Percentiles rank a stretch among this genome's conserved stretches.
These are phyloP conservation scores for Dimorphilus gyrociliatus DNA, from an alignment of 2,888 invertebrate genomes.

Conservation along the genomic window DNA sequence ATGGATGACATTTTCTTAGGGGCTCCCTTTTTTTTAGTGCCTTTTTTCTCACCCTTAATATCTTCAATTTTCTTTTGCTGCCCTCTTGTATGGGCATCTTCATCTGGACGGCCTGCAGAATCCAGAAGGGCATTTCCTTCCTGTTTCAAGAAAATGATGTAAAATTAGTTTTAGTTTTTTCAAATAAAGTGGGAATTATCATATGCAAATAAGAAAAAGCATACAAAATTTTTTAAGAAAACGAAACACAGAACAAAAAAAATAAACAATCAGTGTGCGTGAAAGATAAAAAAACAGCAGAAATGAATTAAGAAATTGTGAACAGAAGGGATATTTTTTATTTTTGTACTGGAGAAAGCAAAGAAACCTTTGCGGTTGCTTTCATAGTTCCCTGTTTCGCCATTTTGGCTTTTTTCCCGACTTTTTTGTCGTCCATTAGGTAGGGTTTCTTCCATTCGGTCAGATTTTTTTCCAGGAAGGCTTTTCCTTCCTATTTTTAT, in stretches of 20 bases:
- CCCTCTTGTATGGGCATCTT: slow-evolving; percentile 21
- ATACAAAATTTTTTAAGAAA: too few relatives aligned
- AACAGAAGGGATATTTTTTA: not conserved
- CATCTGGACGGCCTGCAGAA: slow-evolving; percentile 18
- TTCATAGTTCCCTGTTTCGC: slow-evolving; percentile 27
- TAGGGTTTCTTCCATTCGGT: slow-evolving; percentile 14
- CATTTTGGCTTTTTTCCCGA: slow-evolving; percentile 20
- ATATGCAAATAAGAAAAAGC: too few relatives aligned
- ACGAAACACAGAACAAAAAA: too few relatives aligned
- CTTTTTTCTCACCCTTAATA: slow-evolving; percentile 15
- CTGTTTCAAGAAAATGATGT: too few relatives aligned
- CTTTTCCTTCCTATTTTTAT: slow-evolving; percentile 12
- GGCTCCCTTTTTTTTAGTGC: slow-evolving; percentile 13
- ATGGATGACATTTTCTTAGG: slow-evolving; percentile 29
- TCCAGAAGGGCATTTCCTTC: slow-evolving; percentile 19
- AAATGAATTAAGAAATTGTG: not conserved
- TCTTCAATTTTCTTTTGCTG: slow-evolving; percentile 26
- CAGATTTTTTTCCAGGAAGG: slow-evolving; percentile 10
- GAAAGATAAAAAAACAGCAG: too few relatives aligned
- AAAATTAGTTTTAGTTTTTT: too few relatives aligned
- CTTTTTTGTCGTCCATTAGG: slow-evolving; percentile 12
- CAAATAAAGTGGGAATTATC: too few relatives aligned
- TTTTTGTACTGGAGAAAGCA: not conserved
- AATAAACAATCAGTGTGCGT: too few relatives aligned
- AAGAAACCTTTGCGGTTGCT: slow-evolving; percentile 26